phyloP scores from a whole-genome alignment of 2,113 vertebrate genomes.

The Myotis brandtii region DNA sequence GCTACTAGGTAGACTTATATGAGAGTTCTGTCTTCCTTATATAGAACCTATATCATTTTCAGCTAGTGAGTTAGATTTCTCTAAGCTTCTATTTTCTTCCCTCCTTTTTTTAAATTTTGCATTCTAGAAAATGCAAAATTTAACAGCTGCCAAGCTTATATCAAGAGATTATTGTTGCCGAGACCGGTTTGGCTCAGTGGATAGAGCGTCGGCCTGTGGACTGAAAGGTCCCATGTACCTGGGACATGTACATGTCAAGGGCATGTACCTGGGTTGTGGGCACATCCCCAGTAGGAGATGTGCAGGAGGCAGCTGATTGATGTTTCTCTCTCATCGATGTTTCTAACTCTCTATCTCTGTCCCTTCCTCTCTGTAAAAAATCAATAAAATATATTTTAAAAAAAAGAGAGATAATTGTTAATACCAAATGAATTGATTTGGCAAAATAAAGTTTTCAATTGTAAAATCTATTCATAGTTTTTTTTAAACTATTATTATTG shows the following conservation, averaged over 20 bases:
- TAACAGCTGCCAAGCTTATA: not conserved
- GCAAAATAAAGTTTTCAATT: not conserved
- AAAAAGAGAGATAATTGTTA: not conserved
- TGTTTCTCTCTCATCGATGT: no score
- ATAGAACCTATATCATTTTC: not conserved
- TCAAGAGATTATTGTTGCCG: not conserved
- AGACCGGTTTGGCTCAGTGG: no score
- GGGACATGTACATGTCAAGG: no score
- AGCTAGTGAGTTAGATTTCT: not conserved
- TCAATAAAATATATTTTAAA: no score
- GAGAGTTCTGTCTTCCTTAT: not conserved
- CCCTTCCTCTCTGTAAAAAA: no score
- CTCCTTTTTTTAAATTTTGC: not conserved
- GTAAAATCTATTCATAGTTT: not conserved
- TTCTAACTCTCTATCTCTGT: no score
- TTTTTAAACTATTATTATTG: not conserved
- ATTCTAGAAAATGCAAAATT: not conserved
- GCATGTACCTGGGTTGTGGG: no score
- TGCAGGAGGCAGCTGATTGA: no score
- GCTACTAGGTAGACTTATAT: not conserved
- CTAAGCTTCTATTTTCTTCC: not conserved
- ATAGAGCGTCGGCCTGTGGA: no score
- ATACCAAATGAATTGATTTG: not conserved
- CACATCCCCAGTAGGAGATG: no score
- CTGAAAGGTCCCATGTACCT: no score